Evolutionary conservation across 2,113 vertebrate genomes (phyloP).

Genomic region (Tenrec ecaudatus): DNA sequence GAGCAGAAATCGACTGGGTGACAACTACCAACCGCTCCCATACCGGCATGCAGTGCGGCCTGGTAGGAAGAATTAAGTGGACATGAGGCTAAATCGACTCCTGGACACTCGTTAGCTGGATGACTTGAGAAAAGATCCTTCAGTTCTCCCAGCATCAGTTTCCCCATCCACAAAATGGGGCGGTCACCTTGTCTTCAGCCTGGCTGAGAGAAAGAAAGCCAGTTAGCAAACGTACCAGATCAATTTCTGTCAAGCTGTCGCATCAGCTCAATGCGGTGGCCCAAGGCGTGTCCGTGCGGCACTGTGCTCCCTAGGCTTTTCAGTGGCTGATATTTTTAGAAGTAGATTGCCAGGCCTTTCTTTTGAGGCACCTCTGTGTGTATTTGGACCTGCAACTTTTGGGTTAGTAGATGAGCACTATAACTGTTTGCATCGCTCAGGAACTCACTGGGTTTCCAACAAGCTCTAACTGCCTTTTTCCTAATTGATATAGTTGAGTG

Average conservation of each 20-base stretch:
- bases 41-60: not conserved
- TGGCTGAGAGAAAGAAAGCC: not conserved
- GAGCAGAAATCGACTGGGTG: not conserved
- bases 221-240: not conserved
- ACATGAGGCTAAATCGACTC: not conserved
- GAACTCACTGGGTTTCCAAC: not conserved
- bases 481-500: not conserved
- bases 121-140: conserved; percentile 25
- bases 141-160: not conserved
- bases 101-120: not conserved
- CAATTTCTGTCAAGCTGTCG: not conserved
- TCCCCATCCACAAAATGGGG: not conserved
- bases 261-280: not conserved
- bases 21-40: not conserved
- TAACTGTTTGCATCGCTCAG: not conserved
- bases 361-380: not conserved
- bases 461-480: not conserved
- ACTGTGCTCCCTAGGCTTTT: not conserved
- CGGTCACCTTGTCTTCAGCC: not conserved
- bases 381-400: not conserved
- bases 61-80: not conserved
- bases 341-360: not conserved
- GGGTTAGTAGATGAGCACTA: not conserved
- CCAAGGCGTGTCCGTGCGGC: not conserved
- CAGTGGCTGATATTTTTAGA: not conserved